phyloP scores from a whole-genome alignment of 2,113 vertebrate genomes.

The Chionis minor region DNA sequence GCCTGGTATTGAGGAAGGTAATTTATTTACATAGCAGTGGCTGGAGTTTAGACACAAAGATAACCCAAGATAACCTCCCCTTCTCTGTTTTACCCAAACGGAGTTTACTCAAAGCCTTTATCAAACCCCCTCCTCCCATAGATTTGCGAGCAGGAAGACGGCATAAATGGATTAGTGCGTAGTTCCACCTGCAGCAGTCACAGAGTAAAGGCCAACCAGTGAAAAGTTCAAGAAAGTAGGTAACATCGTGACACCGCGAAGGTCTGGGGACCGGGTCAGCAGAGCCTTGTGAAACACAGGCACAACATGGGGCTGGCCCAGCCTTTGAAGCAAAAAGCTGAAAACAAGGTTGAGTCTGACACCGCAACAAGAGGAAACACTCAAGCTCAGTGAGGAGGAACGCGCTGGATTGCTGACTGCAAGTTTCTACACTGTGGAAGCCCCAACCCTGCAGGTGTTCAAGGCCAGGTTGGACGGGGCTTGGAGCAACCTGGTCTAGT shows the following conservation, averaged over 20 bases:
- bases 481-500: too few relatives aligned
- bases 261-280: not conserved
- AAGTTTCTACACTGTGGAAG: not conserved
- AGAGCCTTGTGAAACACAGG: not conserved
- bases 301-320: not conserved
- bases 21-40: not conserved
- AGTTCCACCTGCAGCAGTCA: not conserved
- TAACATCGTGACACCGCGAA: not conserved
- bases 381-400: not conserved
- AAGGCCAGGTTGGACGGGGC: too few relatives aligned
- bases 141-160: not conserved
- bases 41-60: not conserved
- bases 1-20: not conserved
- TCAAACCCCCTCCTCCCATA: not conserved
- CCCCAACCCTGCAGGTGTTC: too few relatives aligned
- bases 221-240: not conserved
- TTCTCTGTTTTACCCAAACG: not conserved
- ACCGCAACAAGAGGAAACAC: not conserved
- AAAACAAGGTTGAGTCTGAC: not conserved
- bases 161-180: not conserved
- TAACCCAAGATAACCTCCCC: not conserved
- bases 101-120: constrained; percentile 10
- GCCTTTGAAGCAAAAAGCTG: not conserved
- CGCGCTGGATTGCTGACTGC: too few relatives aligned
- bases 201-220: not conserved